phyloP scores from a whole-genome alignment of 2,113 vertebrate genomes.

The Oplegnathus fasciatus region DNA sequence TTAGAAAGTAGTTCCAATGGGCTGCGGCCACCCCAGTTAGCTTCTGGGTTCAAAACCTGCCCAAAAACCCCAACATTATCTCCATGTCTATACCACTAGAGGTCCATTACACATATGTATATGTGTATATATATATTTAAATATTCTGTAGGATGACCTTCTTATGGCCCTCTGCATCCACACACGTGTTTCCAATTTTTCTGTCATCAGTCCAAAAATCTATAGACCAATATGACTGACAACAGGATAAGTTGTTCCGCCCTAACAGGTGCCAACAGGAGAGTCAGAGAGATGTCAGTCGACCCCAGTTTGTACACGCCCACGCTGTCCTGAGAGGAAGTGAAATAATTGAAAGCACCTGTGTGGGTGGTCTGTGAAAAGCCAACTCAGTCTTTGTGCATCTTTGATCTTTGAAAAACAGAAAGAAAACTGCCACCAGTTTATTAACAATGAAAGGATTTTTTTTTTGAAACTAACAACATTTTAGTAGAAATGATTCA shows the following conservation, averaged over 20 bases:
- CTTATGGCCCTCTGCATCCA: not conserved
- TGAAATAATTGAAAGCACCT: not conserved
- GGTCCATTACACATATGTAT: too few species aligned
- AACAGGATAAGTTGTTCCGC: not conserved
- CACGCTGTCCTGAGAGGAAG: not conserved
- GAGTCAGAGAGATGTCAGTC: not conserved
- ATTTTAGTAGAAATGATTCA: conserved; percentile 1
- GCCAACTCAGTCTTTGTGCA: not conserved
- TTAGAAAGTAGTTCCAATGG: not conserved
- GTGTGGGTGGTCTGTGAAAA: conserved; percentile 5
- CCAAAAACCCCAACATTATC: not conserved
- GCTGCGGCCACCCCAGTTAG: not conserved
- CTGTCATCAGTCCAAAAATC: not conserved
- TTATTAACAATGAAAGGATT: not conserved
- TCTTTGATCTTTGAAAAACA: not conserved
- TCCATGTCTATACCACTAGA: too few species aligned
- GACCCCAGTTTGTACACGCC: not conserved
- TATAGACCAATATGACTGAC: not conserved
- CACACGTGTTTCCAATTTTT: not conserved
- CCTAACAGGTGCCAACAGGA: not conserved
- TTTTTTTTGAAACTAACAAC: not conserved
- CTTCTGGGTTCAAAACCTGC: too few species aligned
- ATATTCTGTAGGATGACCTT: not conserved
- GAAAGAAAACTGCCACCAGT: not conserved
- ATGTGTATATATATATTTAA: too few species aligned